A percentile compares a stretch with the other conserved stretches of the same genome.
Conservation (phyloP, 1,140 invertebrate species). For the Pseudachorutes palmiensis region DNA sequence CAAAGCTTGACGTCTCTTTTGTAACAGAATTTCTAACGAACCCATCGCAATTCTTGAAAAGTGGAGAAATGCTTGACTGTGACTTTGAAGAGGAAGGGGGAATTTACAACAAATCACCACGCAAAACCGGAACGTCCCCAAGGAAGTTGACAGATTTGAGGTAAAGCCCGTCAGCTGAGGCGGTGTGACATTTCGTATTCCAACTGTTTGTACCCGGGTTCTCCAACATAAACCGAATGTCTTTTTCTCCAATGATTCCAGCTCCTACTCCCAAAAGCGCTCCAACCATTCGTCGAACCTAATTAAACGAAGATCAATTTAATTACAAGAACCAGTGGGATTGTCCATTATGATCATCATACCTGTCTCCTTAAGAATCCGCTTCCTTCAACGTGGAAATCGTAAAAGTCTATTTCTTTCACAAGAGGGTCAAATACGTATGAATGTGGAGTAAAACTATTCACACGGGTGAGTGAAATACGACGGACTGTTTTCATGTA, state of each 20-base stretch:
- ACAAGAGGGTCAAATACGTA: conserved; percentile 6
- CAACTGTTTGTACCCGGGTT: conserved; percentile 61
- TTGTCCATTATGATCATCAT: conserved; percentile 3
- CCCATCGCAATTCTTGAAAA: too few species aligned
- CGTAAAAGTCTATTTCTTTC: conserved; percentile 28
- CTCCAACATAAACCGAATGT: conserved; percentile 62
- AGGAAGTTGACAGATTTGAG: conserved; percentile 58
- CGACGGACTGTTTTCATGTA: conserved; percentile 27
- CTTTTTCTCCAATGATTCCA: conserved; percentile 51
- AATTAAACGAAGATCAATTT: conserved; percentile 37
- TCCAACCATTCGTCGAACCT: conserved; percentile 65
- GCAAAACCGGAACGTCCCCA: conserved; percentile 48
- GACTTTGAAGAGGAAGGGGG: too few species aligned
- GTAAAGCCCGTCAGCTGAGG: conserved; percentile 59
- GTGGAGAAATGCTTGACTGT: too few species aligned
- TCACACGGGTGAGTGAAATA: conserved; percentile 20
- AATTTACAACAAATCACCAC: conserved; percentile 12
- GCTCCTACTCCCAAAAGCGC: conserved; percentile 52
- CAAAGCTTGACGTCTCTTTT: conserved; percentile 19
- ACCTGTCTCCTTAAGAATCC: conserved; percentile 36
- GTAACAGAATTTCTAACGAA: background rate
- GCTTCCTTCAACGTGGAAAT: conserved; percentile 33
- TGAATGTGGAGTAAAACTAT: background rate
- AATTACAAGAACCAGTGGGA: too few species aligned
- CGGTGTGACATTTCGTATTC: conserved; percentile 46